Evolutionary conservation across 2,888 invertebrate species (phyloP).

Genomic region (Aporophyla nigra): DNA sequence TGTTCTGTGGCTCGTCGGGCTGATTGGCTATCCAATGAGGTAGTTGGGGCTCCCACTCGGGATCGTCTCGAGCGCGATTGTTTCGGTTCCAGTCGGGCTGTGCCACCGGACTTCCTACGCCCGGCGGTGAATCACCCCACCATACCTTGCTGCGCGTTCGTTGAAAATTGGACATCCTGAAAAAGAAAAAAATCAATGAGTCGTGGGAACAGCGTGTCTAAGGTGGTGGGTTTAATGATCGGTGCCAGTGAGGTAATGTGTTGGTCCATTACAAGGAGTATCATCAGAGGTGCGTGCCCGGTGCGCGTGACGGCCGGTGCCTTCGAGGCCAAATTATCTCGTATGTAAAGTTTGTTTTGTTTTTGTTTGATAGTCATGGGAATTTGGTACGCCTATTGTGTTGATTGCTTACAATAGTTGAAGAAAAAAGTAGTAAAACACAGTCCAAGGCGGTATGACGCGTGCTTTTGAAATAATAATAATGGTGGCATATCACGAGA

Average conservation of each 20-base stretch:
- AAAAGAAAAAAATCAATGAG: slow-evolving; percentile 79
- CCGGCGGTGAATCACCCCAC: slow-evolving; percentile 91
- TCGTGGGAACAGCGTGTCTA: slow-evolving; percentile 84
- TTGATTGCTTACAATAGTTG: slow-evolving; percentile 71
- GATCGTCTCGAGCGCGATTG: slow-evolving; percentile 79
- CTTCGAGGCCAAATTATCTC: slow-evolving; percentile 79
- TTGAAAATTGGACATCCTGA: slow-evolving; percentile 92
- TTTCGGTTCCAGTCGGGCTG: slow-evolving; percentile 80
- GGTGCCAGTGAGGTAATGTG: slow-evolving; percentile 85
- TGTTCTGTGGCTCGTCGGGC: slow-evolving; percentile 83
- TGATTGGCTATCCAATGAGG: slow-evolving; percentile 90
- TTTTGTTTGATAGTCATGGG: slow-evolving; percentile 82
- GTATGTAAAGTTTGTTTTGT: slow-evolving; percentile 74
- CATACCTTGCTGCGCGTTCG: slow-evolving; percentile 93
- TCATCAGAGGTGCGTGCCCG: slow-evolving; percentile 78
- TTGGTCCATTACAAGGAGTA: slow-evolving; percentile 83
- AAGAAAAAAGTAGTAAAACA: slow-evolving; percentile 68
- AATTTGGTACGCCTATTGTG: slow-evolving; percentile 75
- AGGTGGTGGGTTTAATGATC: slow-evolving; percentile 82
- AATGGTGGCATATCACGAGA: slow-evolving; percentile 76
- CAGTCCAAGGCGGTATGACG: slow-evolving; percentile 62
- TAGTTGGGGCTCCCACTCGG: slow-evolving; percentile 89
- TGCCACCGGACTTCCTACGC: slow-evolving; percentile 85
- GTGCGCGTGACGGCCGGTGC: slow-evolving; percentile 80
- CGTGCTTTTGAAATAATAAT: slow-evolving; percentile 70